These are phyloP conservation scores for Chironex yamaguchii DNA, from an alignment of 30 jellyfish, hydroid and myxozoan species.

Conservation along the genomic window DNA sequence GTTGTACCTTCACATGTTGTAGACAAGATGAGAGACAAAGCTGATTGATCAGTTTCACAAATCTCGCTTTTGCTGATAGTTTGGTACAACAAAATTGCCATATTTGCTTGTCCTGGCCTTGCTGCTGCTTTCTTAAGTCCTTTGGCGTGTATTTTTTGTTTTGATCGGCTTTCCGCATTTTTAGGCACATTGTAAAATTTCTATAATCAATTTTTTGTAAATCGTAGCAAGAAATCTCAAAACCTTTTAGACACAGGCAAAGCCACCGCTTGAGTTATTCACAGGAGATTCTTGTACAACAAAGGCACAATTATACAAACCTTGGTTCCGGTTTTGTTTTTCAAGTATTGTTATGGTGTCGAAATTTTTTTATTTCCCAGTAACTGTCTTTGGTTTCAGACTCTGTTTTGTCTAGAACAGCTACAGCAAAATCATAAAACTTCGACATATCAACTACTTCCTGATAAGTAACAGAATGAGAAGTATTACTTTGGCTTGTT, in stretches of 20 bases:
- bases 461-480: slow-evolving; percentile 6
- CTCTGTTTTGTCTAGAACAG: slow-evolving; percentile 44
- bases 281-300: slow-evolving; percentile 26
- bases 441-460: slow-evolving; percentile 16
- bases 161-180: slow-evolving; percentile 61
- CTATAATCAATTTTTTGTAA: neutral
- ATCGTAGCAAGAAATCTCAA: slow-evolving; percentile 5
- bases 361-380: slow-evolving; percentile 38
- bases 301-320: slow-evolving; percentile 17
- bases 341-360: slow-evolving; percentile 9
- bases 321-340: slow-evolving; percentile 20
- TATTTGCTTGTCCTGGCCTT: slow-evolving; percentile 55
- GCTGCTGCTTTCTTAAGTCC: slow-evolving; percentile 61
- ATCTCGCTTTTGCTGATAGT: slow-evolving; percentile 26
- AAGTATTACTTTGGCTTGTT: slow-evolving; percentile 22
- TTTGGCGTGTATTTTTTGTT: slow-evolving; percentile 29
- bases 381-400: slow-evolving; percentile 37
- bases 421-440: slow-evolving; percentile 39
- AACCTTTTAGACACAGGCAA: no score
- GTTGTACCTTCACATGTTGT: slow-evolving; percentile 30
- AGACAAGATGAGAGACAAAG: no score
- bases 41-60: slow-evolving; percentile 59
- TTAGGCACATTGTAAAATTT: slow-evolving; percentile 29
- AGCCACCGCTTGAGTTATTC: no score
- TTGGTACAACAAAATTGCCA: slow-evolving; percentile 4